Percentiles rank a stretch among this genome's conserved stretches.
phyloP scores from a whole-genome alignment of 1,140 invertebrate species.

The Protaetia brevitarsis region DNA sequence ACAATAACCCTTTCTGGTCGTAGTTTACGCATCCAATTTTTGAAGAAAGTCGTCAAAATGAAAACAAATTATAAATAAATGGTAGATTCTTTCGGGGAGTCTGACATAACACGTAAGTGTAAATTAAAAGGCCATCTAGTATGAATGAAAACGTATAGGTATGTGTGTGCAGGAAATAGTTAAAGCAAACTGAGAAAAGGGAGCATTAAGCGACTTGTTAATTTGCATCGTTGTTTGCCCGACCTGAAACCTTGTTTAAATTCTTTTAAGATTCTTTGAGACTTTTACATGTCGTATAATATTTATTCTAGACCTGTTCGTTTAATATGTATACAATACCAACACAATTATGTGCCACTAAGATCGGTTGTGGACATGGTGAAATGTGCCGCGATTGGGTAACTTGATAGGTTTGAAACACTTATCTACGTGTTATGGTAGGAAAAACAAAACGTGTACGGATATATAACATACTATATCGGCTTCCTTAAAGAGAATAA shows the following conservation, averaged over 20 bases:
- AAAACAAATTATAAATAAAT: slow-evolving; percentile 14
- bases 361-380: neutral
- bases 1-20: neutral
- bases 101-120: slow-evolving; percentile 6
- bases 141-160: neutral
- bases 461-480: too few relatives aligned
- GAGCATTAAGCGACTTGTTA: slow-evolving; percentile 17
- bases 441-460: too few relatives aligned
- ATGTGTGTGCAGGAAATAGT: slow-evolving; percentile 8
- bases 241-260: slow-evolving; percentile 6
- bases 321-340: slow-evolving; percentile 12
- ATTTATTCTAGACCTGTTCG: slow-evolving; percentile 14
- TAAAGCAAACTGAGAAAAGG: slow-evolving; percentile 18
- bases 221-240: slow-evolving; percentile 16
- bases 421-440: too few relatives aligned
- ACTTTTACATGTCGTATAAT: slow-evolving; percentile 17
- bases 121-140: slow-evolving; percentile 16
- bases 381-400: neutral
- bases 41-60: slow-evolving; percentile 7
- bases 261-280: slow-evolving; percentile 18
- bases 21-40: slow-evolving; percentile 6
- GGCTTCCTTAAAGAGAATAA: too few relatives aligned
- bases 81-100: slow-evolving; percentile 2
- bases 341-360: slow-evolving; percentile 16
- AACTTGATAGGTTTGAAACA: neutral